phyloP scores from a whole-genome alignment of 2,113 vertebrate genomes.

The pig (Sus scrofa) region T2T-Sscrofa CM000820.6:70742501-70743000 shows the following conservation, averaged over 20 bases:
- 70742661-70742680: neutral
- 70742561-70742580: neutral
- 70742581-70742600: fast-evolving
- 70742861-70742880: neutral
- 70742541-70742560: neutral
- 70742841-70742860: neutral
- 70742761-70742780: neutral
- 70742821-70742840: neutral
- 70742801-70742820: neutral
- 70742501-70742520: neutral
- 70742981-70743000: neutral
- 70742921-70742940: neutral
- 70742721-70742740: neutral
- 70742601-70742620: neutral
- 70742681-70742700: neutral
- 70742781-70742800: neutral
- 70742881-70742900: neutral
- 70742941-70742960: neutral
- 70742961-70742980: neutral
- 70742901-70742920: neutral
- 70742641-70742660: neutral
- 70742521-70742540: neutral
- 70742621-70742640: neutral
- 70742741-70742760: neutral
- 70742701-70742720: neutral